phyloP scores from a whole-genome alignment of 2,113 vertebrate genomes.

The Cyanoderma ruficeps region DNA sequence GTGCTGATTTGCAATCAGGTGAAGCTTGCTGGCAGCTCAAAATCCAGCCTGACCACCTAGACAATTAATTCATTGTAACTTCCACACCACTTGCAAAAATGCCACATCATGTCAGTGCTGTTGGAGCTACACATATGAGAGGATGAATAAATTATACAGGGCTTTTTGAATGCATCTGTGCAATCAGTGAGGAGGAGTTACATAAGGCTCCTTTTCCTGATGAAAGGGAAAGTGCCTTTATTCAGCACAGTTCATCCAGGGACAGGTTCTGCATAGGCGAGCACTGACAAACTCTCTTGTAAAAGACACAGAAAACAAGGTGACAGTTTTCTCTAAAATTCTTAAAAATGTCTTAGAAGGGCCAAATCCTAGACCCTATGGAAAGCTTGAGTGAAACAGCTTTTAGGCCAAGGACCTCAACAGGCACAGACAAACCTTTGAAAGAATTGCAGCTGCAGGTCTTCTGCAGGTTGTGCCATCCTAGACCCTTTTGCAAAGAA shows the following conservation, averaged over 20 bases:
- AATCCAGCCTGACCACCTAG: not conserved
- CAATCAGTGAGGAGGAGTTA: conserved; percentile 35
- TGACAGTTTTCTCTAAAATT: not conserved
- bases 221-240: not conserved
- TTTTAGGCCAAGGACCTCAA: not conserved
- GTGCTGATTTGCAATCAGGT: not conserved
- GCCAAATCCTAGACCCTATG: not conserved
- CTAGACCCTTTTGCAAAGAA: not conserved
- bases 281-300: not conserved
- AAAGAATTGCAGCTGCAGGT: not conserved
- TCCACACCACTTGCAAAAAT: not conserved
- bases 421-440: not conserved
- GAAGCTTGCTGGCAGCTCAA: not conserved
- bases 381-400: not conserved
- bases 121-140: not conserved
- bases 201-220: not conserved
- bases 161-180: conserved; percentile 31
- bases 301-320: not conserved
- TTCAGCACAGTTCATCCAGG: not conserved
- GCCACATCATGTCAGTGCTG: not conserved
- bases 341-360: not conserved
- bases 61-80: not conserved
- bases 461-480: not conserved
- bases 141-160: conserved; percentile 31
- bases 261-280: not conserved